Conservation (phyloP, 1,140 invertebrate genomes). For the Palaemon carinicauda region DNA sequence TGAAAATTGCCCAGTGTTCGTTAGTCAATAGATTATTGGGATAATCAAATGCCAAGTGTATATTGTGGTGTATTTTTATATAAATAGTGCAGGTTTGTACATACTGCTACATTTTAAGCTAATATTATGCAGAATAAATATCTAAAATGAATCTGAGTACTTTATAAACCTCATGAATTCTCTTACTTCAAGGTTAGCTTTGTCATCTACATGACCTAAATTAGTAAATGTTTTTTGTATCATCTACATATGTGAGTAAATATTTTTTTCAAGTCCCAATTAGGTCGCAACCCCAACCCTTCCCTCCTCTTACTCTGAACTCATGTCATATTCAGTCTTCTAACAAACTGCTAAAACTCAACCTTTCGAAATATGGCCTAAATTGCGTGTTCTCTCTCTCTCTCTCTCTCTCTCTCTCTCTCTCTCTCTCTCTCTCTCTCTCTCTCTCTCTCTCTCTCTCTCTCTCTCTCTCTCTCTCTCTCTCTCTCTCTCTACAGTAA, state of each 20-base stretch:
- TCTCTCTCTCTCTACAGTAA: neutral
- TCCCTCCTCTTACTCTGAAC: no score
- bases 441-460: neutral
- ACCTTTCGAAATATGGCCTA: no score
- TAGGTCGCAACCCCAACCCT: no score
- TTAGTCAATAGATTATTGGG: conserved; percentile 20
- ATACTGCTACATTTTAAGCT: conserved; percentile 49
- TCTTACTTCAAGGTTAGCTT: neutral
- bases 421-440: neutral
- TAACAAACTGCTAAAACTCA: no score
- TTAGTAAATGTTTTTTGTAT: no score
- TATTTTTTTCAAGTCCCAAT: no score
- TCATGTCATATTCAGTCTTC: no score
- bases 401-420: neutral
- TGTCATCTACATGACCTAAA: no score
- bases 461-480: neutral
- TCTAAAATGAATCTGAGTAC: neutral
- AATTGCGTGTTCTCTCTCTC: neutral
- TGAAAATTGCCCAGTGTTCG: neutral
- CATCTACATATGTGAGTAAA: no score
- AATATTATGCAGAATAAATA: conserved; percentile 40
- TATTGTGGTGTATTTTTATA: conserved; percentile 58
- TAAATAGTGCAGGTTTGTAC: conserved; percentile 51
- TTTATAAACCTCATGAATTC: neutral
- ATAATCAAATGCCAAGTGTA: conserved; percentile 57